Base-by-base conservation (phyloP, 2,888 invertebrate species). In the Nemapogon koenigi region DNA sequence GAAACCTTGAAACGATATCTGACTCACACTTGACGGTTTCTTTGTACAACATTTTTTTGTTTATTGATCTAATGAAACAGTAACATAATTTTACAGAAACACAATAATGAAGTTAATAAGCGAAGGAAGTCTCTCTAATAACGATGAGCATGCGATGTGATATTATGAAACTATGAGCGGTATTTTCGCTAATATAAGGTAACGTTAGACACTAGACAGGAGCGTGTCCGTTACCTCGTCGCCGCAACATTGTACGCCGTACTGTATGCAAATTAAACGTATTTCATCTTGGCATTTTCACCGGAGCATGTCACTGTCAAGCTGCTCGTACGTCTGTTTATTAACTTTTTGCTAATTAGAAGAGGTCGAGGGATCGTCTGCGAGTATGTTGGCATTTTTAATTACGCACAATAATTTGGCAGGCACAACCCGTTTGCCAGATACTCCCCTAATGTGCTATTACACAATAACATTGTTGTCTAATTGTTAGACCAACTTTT, bases 341-440 rank as follows among this genome's bases (percentile, higher is more conserved):
- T 75, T 75, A 78, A 75, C 75, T 75, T 76, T 75, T 75, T 76
- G 71, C 70, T 75, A 76, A 75, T 76, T 75, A 75, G 72, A 70
- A 70, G 66, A 62, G 65, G 66, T 53, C 55, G 53, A n/a, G 58
- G 60, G 63, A 64, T 53, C 58, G 69, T 68, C 65, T 69, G 62
- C 60, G 67, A 62, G 69, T 67, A 59, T 69, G 72, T 75, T 71
- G 71, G 76, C 68, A 69, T 78, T 76, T 76, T 75, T 75, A 75
- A 78, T 73, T 78, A 75, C 66, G 60, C 57, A 58, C 59, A 62
- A 70, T 72, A 69, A 71, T 63, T 60, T 52, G 62, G 25, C 33
- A 16, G 35, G 13, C 29, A 58, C 62, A 63, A 61, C 53, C 52
- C 43, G 46, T 40, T 43, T 46, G 49, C 50, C 50, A 49, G 37